These are phyloP conservation scores for Oxytorus armatus DNA, from an alignment of 2,888 invertebrate species.

Conservation along the genomic window DNA sequence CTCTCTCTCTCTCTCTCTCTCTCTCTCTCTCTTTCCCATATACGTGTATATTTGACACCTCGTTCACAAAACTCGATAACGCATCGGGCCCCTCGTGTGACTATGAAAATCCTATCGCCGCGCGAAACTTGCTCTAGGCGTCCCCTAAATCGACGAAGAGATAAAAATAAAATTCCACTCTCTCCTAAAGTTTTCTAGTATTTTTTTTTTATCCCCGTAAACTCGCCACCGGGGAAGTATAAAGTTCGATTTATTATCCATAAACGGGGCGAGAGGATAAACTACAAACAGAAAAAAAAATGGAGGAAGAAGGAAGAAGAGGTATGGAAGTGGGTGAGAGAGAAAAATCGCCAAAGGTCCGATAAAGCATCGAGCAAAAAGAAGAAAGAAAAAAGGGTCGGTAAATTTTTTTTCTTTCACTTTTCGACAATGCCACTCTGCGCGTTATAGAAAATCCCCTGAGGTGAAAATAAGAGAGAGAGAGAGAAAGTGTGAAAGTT, in stretches of 20 bases:
- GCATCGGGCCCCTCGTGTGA: not conserved
- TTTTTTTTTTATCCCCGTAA: no score
- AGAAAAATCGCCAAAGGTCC: conserved; percentile 30
- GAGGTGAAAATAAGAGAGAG: not conserved
- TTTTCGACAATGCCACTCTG: conserved; percentile 35
- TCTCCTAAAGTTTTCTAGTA: no score
- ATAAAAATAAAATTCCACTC: no score
- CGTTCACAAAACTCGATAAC: not conserved
- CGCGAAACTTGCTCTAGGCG: no score
- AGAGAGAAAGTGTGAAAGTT: conserved; percentile 25
- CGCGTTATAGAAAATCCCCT: conserved; percentile 9
- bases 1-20: not conserved
- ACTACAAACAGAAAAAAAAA: not conserved
- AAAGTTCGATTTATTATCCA: conserved; percentile 46
- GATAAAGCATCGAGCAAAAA: conserved; percentile 6
- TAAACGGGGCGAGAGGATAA: not conserved
- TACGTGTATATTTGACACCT: no score
- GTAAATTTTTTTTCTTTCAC: conserved; percentile 30
- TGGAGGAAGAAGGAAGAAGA: not conserved
- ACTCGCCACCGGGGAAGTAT: no score
- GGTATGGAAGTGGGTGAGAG: not conserved
- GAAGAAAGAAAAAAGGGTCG: not conserved
- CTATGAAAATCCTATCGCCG: no score
- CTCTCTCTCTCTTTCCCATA: conserved; percentile 3
- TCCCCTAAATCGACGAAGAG: no score